Evolutionary conservation across 2,888 invertebrate species (phyloP).

Genomic region (Eupithecia dodoneata): DNA sequence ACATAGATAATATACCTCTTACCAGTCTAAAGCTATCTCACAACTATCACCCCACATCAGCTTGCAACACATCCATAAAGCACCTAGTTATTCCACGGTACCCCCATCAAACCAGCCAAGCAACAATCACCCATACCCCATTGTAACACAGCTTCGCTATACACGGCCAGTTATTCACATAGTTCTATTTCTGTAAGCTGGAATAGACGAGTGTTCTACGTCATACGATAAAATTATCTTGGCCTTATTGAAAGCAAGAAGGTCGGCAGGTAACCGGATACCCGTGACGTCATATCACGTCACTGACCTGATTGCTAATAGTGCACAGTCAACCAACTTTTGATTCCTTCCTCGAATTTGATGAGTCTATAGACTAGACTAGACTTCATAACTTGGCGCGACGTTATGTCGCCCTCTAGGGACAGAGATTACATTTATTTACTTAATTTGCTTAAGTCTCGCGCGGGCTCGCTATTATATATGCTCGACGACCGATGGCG

Average conservation of each 20-base stretch:
- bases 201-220: slow-evolving; percentile 63
- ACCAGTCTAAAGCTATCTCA: neutral
- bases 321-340: slow-evolving; percentile 7
- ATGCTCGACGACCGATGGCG: no score
- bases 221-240: slow-evolving; percentile 81
- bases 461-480: no score
- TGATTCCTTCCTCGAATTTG: neutral
- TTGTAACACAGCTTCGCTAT: slow-evolving; percentile 40
- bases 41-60: neutral
- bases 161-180: slow-evolving; percentile 34
- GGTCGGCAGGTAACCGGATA: slow-evolving; percentile 78
- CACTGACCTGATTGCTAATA: slow-evolving; percentile 49
- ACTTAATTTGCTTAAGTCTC: no score
- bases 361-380: neutral
- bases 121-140: slow-evolving; percentile 26
- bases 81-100: neutral
- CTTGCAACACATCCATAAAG: neutral
- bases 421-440: no score
- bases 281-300: slow-evolving; percentile 68
- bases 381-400: no score
- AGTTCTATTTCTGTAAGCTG: slow-evolving; percentile 68
- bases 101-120: slow-evolving; percentile 11
- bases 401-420: no score
- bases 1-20: neutral
- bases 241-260: slow-evolving; percentile 78